A percentile compares a stretch with the other conserved stretches of the same genome.
phyloP scores from a whole-genome alignment of 2,797 vertebrate genomes.

The Mormyrops attenuatus region DNA sequence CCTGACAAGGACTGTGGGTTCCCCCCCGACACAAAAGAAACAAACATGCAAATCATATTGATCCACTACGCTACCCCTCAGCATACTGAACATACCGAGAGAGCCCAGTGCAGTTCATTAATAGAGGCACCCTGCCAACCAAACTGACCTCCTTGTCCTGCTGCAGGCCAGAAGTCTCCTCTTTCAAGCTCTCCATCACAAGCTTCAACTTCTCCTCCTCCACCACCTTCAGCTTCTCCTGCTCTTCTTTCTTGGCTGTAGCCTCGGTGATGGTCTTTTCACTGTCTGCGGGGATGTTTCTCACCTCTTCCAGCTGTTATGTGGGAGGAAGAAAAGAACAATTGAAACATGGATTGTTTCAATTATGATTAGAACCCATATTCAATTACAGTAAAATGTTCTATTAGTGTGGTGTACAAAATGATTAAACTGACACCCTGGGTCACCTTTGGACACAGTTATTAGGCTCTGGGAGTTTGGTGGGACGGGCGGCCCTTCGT shows the following conservation, averaged over 20 bases:
- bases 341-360: conserved; percentile 7
- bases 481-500: background rate
- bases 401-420: background rate
- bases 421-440: background rate
- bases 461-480: background rate
- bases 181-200: conserved; percentile 82
- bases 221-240: conserved; percentile 74
- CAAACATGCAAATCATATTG: background rate
- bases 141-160: conserved; percentile 82
- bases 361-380: background rate
- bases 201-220: conserved; percentile 77
- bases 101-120: background rate
- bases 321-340: conserved; percentile 21
- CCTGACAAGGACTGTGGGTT: background rate
- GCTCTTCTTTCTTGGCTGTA: conserved; percentile 61
- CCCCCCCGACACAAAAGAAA: background rate
- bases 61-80: background rate
- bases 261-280: conserved; percentile 72
- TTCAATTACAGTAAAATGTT: background rate
- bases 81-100: background rate
- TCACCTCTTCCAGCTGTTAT: conserved; percentile 78
- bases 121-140: background rate
- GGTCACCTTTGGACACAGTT: background rate
- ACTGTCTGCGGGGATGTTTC: conserved; percentile 63
- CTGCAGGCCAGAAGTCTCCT: conserved; percentile 83